Evolutionary conservation across 2,797 vertebrate species (phyloP).

Genomic region (Leuciscus waleckii): DNA sequence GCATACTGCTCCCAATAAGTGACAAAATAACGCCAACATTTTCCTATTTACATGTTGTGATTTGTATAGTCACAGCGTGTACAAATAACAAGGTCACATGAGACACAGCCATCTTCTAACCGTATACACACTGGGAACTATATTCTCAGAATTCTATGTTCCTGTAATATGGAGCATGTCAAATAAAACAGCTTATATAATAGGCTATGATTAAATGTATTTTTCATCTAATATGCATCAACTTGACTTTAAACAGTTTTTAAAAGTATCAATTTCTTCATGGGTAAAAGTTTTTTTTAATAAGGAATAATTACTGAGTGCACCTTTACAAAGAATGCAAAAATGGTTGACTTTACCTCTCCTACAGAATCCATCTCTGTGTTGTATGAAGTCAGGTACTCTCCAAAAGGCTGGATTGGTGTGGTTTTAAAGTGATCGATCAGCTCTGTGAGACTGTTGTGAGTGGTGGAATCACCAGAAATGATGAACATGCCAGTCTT

Average conservation of each 20-base stretch:
- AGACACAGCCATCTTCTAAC: no score
- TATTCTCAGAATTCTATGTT: no score
- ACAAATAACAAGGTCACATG: no score
- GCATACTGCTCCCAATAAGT: no score
- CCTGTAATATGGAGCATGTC: neutral
- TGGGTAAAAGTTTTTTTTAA: neutral
- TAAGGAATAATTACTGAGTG: neutral
- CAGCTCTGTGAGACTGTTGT: constrained; percentile 75
- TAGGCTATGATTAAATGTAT: neutral
- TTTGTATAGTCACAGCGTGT: no score
- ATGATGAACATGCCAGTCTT: constrained; percentile 72
- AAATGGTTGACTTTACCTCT: constrained; percentile 3
- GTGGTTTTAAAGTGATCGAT: constrained; percentile 77
- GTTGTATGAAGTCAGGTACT: constrained; percentile 76
- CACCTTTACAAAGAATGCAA: neutral
- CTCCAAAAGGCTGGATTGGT: constrained; percentile 84
- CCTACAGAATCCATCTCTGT: constrained; percentile 66
- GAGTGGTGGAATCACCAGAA: constrained; percentile 76
- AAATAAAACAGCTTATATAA: neutral
- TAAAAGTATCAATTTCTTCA: neutral
- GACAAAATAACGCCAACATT: no score
- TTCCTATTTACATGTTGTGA: no score
- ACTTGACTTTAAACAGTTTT: neutral
- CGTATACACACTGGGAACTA: no score
- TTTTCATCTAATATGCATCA: neutral